phyloP scores from a whole-genome alignment of 2,113 vertebrate species.

The Plectropomus leopardus region DNA sequence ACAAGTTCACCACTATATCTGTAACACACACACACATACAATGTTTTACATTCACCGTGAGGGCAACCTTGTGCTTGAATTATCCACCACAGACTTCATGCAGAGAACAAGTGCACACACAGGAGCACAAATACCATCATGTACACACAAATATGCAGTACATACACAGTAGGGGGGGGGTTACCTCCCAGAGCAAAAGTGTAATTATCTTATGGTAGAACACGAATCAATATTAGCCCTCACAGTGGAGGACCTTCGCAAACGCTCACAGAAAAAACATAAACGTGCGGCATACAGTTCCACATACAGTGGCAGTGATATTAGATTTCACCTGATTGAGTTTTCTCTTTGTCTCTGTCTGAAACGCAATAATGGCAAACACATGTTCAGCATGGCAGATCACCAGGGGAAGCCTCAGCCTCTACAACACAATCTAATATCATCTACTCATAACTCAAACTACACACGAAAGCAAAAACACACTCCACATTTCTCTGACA shows the following conservation, averaged over 20 bases:
- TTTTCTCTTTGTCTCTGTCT: slow-evolving; percentile 75
- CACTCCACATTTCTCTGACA: background rate
- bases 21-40: background rate
- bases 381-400: slow-evolving; percentile 80
- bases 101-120: slow-evolving; percentile 39
- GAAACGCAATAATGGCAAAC: slow-evolving; percentile 82
- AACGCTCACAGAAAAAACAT: slow-evolving; percentile 24
- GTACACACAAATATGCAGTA: slow-evolving; percentile 23
- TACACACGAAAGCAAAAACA: slow-evolving; percentile 35
- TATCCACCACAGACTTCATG: slow-evolving; percentile 42
- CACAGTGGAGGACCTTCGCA: slow-evolving; percentile 42
- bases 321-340: slow-evolving; percentile 78
- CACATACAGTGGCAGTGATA: slow-evolving; percentile 55
- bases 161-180: slow-evolving; percentile 18
- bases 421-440: slow-evolving; percentile 82
- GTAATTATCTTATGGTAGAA: slow-evolving; percentile 65
- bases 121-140: slow-evolving; percentile 38
- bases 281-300: slow-evolving; percentile 35
- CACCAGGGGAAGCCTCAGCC: slow-evolving; percentile 76
- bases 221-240: slow-evolving; percentile 58
- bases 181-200: slow-evolving; percentile 59
- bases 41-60: slow-evolving; percentile 29
- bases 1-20: slow-evolving; percentile 50
- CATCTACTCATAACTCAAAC: slow-evolving; percentile 67
- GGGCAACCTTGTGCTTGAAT: slow-evolving; percentile 38